phyloP scores from a whole-genome alignment of 2,113 vertebrate species.

The Hyperoodon ampullatus region DNA sequence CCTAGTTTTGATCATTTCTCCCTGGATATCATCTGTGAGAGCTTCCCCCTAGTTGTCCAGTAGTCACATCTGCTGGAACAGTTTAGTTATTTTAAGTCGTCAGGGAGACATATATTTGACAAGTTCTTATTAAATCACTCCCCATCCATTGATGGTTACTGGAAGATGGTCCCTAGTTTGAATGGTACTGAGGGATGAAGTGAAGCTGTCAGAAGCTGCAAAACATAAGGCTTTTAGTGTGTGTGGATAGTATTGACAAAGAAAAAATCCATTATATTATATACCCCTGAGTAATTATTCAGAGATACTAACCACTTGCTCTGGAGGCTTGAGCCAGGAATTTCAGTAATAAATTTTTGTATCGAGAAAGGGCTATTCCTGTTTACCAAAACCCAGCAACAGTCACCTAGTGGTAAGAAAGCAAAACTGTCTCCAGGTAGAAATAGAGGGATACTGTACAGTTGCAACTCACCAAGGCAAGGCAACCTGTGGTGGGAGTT shows the following conservation, averaged over 20 bases:
- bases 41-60: not conserved
- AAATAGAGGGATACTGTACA: not conserved
- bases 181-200: conserved; percentile 6
- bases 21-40: not conserved
- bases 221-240: conserved; percentile 16
- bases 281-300: conserved; percentile 1
- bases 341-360: conserved; percentile 33
- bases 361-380: not conserved
- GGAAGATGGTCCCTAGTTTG: conserved; percentile 4
- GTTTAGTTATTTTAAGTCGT: conserved; percentile 21
- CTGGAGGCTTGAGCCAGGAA: not conserved
- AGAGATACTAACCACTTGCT: not conserved
- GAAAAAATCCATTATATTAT: not conserved
- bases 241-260: not conserved
- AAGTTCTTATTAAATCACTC: conserved; percentile 1
- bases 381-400: not conserved
- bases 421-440: not conserved
- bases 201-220: conserved; percentile 7
- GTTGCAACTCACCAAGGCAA: not conserved
- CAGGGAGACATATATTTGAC: not conserved
- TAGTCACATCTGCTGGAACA: conserved; percentile 22
- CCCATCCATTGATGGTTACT: not conserved
- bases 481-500: not conserved
- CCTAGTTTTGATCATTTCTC: conserved; percentile 38
- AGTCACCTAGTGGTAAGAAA: not conserved